Conservation (phyloP, 2,797 vertebrate genomes). For the Rachycentron canadum region DNA sequence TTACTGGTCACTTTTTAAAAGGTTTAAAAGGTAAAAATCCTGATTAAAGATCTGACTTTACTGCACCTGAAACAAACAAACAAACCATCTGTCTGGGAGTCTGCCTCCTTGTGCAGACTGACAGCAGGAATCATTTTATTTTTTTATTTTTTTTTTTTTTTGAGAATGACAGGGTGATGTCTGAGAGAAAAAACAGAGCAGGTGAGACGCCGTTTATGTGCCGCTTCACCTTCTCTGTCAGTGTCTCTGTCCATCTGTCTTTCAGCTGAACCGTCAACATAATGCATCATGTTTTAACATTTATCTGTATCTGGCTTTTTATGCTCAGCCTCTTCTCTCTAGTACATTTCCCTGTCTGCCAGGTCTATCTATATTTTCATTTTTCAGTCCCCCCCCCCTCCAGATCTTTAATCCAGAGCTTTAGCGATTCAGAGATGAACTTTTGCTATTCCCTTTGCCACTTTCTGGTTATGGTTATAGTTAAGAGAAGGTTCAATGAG, state of each 20-base stretch:
- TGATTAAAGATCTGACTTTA: constrained; percentile 19
- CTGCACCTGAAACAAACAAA: background rate
- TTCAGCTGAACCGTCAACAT: constrained; percentile 17
- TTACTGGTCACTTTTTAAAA: constrained; percentile 13
- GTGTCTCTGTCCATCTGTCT: constrained; percentile 40
- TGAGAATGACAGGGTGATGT: background rate
- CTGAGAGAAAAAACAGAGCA: constrained; percentile 8
- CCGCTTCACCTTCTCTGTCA: constrained; percentile 2
- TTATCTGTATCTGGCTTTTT: constrained; percentile 7
- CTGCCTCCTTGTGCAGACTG: background rate
- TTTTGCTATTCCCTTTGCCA: constrained; percentile 11
- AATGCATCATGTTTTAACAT: constrained; percentile 3
- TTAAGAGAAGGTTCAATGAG: constrained; percentile 34
- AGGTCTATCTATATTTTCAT: background rate
- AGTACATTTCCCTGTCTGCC: background rate
- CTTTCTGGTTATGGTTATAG: no score
- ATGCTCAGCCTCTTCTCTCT: constrained; percentile 5
- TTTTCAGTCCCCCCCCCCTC: background rate
- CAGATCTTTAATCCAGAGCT: constrained; percentile 16
- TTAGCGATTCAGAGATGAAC: constrained; percentile 13
- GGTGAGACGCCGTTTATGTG: constrained; percentile 16
- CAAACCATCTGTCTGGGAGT: constrained; percentile 24
- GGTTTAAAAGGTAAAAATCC: constrained; percentile 5
- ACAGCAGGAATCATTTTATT: background rate
- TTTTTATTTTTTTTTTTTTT: background rate